These are phyloP conservation scores for Seira musarum DNA, from an alignment of 2,888 invertebrate genomes.

Conservation along the genomic window DNA sequence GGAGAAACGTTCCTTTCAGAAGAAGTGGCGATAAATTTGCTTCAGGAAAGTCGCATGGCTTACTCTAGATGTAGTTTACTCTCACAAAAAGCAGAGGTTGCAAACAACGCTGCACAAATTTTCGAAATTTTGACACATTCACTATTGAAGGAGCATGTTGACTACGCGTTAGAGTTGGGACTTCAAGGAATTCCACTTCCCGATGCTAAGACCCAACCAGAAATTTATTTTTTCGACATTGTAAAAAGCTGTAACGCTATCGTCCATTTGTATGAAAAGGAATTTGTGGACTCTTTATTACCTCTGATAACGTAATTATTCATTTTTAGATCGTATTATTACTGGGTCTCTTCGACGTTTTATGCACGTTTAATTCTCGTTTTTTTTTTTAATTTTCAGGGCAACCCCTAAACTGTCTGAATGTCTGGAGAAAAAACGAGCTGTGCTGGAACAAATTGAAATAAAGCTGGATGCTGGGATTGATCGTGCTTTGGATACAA, in stretches of 20 bases:
- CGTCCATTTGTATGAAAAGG: constrained; percentile 92
- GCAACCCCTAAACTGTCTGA: constrained; percentile 91
- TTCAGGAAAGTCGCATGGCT: constrained; percentile 92
- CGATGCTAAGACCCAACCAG: constrained; percentile 90
- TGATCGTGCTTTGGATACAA: constrained; percentile 87
- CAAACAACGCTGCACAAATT: constrained; percentile 65
- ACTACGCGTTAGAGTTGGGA: constrained; percentile 96
- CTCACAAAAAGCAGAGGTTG: constrained; percentile 69
- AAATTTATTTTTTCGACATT: constrained; percentile 94
- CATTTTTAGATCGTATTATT: too few species aligned
- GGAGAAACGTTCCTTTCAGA: constrained; percentile 98
- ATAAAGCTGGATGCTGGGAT: constrained; percentile 91
- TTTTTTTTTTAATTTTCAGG: constrained; percentile 74
- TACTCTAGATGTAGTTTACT: constrained; percentile 90
- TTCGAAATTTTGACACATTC: constrained; percentile 67
- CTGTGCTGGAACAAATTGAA: constrained; percentile 90
- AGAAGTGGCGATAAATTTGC: constrained; percentile 90
- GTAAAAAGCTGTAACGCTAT: constrained; percentile 95
- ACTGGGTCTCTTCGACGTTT: constrained; percentile 57
- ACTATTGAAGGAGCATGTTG: constrained; percentile 84
- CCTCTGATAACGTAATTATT: constrained; percentile 91
- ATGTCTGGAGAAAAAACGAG: constrained; percentile 88
- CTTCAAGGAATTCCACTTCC: constrained; percentile 90
- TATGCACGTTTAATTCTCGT: not conserved
- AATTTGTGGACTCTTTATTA: constrained; percentile 90